Percentiles rank a stretch among this genome's conserved stretches.
Conservation (phyloP, 53 echinoderm and acorn worm species). For the Antedon mediterranea region DNA sequence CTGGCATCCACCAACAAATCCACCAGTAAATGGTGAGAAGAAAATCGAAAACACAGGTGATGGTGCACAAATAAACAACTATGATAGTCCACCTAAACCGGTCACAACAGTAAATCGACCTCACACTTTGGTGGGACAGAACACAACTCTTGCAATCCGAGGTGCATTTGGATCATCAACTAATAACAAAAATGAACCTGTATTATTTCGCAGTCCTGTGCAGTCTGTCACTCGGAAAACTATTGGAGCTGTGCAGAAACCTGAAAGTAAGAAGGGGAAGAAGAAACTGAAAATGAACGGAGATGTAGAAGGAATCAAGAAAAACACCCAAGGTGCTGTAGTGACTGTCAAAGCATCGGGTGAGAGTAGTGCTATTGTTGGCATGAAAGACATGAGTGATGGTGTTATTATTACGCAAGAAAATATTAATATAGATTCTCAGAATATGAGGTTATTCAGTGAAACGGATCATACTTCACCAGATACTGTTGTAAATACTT, state of each 20-base stretch:
- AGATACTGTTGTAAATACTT: background rate
- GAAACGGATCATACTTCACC: too few relatives aligned
- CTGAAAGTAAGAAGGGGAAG: background rate
- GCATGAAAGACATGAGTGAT: background rate
- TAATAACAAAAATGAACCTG: slow-evolving; percentile 21
- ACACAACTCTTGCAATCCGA: slow-evolving; percentile 66
- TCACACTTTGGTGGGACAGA: slow-evolving; percentile 69
- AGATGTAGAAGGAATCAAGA: background rate
- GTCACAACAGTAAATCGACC: slow-evolving; percentile 42
- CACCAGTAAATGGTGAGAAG: background rate
- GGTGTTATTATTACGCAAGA: background rate
- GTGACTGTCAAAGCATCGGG: slow-evolving; percentile 26
- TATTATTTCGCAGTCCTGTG: slow-evolving; percentile 73
- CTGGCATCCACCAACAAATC: background rate
- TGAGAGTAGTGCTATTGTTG: slow-evolving; percentile 4
- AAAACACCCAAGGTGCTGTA: background rate
- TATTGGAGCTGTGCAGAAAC: background rate
- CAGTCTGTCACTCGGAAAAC: background rate
- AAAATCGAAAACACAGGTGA: background rate
- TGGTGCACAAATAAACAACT: background rate
- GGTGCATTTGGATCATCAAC: slow-evolving; percentile 58
- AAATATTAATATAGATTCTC: background rate
- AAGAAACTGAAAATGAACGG: slow-evolving; percentile 5
- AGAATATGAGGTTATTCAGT: background rate
- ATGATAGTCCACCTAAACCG: slow-evolving; percentile 13